Conservation (phyloP, 2,797 vertebrate species). For the Tenualosa ilisha region DNA sequence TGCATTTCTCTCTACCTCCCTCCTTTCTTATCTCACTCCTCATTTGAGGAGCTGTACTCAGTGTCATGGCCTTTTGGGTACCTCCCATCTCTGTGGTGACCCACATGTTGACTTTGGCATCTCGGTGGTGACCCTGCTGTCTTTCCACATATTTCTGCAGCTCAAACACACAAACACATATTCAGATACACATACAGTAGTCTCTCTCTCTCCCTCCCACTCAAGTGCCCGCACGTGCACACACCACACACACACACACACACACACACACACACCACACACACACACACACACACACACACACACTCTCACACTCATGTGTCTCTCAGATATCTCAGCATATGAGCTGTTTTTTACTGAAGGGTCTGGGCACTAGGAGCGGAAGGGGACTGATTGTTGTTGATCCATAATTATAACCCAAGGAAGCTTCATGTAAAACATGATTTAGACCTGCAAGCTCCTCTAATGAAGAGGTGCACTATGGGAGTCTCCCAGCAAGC, state of each 20-base stretch:
- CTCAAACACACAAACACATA: not conserved
- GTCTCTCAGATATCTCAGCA: no score
- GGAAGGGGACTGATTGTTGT: not conserved
- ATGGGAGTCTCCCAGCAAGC: constrained; percentile 11
- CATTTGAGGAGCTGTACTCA: not conserved
- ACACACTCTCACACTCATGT: no score
- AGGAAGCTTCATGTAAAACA: not conserved
- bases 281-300: no score
- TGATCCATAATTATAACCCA: not conserved
- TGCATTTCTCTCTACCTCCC: not conserved
- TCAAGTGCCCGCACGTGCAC: no score
- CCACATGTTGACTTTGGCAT: not conserved
- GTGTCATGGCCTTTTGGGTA: not conserved
- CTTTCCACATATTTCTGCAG: constrained; percentile 30
- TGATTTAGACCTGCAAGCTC: not conserved
- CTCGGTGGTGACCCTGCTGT: constrained; percentile 14
- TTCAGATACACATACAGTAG: not conserved
- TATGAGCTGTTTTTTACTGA: no score
- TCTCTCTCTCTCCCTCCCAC: no score
- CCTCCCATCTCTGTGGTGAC: not conserved
- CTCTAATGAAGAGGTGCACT: constrained; percentile 32
- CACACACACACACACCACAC: no score
- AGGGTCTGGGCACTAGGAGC: not conserved
- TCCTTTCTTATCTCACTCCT: not conserved
- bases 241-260: no score